A percentile compares a stretch with the other conserved stretches of the same genome.
Evolutionary conservation across 2,113 vertebrate genomes (phyloP).

Genomic region (Burhinus bistriatus): DNA sequence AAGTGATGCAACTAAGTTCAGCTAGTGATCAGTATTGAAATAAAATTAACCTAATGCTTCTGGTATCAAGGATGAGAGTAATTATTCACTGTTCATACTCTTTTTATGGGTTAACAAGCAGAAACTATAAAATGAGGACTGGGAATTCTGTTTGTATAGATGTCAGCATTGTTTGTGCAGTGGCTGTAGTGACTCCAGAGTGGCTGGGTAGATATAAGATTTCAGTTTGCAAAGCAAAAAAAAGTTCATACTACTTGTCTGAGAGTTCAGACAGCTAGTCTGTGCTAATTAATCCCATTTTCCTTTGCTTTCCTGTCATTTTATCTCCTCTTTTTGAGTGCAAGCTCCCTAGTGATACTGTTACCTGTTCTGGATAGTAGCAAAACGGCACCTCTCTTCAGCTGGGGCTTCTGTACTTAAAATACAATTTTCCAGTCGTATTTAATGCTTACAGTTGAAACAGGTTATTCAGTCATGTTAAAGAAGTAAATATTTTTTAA

Average conservation of each 20-base stretch:
- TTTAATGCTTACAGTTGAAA: background rate
- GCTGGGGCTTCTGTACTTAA: background rate
- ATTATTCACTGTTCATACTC: background rate
- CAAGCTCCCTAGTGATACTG: background rate
- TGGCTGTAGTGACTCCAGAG: background rate
- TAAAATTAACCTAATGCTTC: background rate
- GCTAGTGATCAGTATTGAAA: background rate
- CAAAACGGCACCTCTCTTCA: background rate
- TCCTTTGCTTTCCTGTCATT: background rate
- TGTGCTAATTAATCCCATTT: background rate
- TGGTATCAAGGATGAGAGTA: background rate
- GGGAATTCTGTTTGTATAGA: background rate
- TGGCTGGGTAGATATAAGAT: background rate
- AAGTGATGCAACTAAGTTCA: background rate
- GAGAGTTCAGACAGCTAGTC: background rate
- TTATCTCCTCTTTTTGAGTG: background rate
- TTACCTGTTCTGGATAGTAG: background rate
- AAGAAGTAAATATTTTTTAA: too few relatives aligned
- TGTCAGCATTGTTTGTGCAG: background rate
- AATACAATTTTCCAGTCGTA: background rate
- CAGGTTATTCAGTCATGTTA: background rate
- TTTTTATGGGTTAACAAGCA: background rate
- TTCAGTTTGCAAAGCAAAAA: background rate
- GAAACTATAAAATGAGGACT: background rate
- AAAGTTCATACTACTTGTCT: accelerated